Evolutionary conservation across 2,113 vertebrate genomes (phyloP).

Genomic region (Amazona vittata): DNA sequence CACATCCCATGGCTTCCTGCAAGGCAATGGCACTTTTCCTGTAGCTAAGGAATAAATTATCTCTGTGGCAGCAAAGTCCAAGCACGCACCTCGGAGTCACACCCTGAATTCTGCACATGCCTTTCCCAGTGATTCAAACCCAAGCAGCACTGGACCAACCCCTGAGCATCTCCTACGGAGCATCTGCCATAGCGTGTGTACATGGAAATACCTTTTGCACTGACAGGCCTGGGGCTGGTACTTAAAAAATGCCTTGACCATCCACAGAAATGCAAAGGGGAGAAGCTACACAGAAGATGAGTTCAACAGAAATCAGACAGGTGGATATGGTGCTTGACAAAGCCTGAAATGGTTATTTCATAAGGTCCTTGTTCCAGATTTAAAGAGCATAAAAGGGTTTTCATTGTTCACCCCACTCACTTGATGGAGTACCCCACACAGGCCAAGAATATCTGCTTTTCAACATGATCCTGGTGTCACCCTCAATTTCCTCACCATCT

Average conservation of each 20-base stretch:
- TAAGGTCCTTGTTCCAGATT: background rate
- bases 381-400: background rate
- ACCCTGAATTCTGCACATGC: slow-evolving; percentile 42
- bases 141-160: background rate
- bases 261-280: background rate
- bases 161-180: background rate
- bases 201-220: background rate
- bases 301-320: background rate
- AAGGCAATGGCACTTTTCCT: background rate
- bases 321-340: background rate
- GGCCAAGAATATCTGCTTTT: no score
- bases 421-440: rapidly evolving
- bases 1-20: background rate
- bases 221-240: background rate
- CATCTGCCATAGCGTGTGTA: rapidly evolving
- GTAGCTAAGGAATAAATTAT: background rate
- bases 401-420: rapidly evolving
- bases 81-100: background rate
- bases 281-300: background rate
- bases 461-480: background rate
- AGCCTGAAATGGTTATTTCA: background rate
- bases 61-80: background rate
- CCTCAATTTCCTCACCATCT: background rate
- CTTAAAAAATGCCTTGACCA: background rate
- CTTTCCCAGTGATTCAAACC: slow-evolving; percentile 29